phyloP scores from a whole-genome alignment of 1,140 invertebrate genomes.

The Nymphalis io region DNA sequence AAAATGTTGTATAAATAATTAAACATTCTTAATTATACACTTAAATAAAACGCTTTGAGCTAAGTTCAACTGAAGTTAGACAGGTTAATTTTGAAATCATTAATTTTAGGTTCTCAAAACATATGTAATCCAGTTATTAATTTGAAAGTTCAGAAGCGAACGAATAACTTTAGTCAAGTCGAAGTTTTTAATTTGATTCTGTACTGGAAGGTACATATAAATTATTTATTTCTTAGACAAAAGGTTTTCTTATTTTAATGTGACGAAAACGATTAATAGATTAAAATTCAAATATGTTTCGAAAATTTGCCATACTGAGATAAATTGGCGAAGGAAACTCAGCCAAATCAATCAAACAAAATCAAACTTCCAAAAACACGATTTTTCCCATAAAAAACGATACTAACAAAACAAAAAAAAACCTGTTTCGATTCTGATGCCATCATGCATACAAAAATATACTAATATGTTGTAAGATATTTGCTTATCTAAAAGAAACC shows the following conservation, averaged over 20 bases:
- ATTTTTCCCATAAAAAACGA: no score
- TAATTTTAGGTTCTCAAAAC: conserved; percentile 7
- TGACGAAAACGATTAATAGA: no score
- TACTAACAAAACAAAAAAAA: no score
- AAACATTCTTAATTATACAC: background rate
- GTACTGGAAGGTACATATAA: background rate
- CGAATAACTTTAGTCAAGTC: conserved; percentile 12
- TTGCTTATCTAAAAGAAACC: no score
- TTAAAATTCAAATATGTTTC: no score
- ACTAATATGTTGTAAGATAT: no score
- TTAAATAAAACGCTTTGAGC: background rate
- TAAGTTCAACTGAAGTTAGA: conserved; percentile 14
- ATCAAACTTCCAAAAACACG: no score
- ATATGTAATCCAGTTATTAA: conserved; percentile 18
- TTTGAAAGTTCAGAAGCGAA: conserved; percentile 15
- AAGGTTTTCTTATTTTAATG: background rate
- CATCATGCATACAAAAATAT: no score
- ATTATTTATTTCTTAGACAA: background rate
- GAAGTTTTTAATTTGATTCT: conserved; percentile 12
- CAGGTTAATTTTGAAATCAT: conserved; percentile 14
- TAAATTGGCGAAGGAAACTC: no score
- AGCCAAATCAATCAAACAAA: no score
- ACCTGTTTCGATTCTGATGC: no score
- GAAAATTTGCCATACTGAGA: no score
- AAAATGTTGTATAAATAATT: background rate